Evolutionary conservation across 2,797 vertebrate species (phyloP).

Genomic region (Uromys caudimaculatus): DNA sequence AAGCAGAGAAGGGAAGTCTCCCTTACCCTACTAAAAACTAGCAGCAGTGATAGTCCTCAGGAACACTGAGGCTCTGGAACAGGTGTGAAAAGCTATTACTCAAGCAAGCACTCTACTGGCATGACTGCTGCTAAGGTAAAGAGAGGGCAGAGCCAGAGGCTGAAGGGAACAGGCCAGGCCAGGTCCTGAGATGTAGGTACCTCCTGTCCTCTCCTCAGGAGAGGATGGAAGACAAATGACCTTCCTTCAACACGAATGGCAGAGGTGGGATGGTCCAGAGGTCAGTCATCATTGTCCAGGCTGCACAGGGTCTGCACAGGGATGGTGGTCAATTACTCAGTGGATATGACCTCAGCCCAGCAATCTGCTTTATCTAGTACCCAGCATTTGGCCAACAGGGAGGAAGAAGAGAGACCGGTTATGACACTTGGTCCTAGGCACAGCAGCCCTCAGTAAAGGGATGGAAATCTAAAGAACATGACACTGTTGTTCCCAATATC

Average conservation of each 20-base stretch:
- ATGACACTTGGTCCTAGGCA: rapidly evolving
- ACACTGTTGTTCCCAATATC: neutral
- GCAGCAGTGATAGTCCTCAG: neutral
- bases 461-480: neutral
- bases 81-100: neutral
- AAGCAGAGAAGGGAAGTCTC: neutral
- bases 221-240: neutral
- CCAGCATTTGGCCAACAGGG: slow-evolving; percentile 65
- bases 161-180: neutral
- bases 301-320: neutral
- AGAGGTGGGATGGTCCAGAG: slow-evolving; percentile 69
- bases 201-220: neutral
- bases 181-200: rapidly evolving
- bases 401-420: neutral
- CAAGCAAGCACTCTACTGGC: neutral
- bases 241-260: slow-evolving; percentile 70
- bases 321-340: slow-evolving; percentile 9
- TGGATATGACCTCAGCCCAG: slow-evolving; percentile 56
- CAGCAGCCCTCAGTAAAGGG: neutral
- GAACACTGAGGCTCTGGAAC: neutral
- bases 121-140: neutral
- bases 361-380: slow-evolving; percentile 28
- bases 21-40: neutral
- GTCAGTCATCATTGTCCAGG: slow-evolving; percentile 3
- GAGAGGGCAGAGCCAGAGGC: neutral